Evolutionary conservation across 2,113 vertebrate species (phyloP).

Genomic region (Heterotilapia buettikoferi): DNA sequence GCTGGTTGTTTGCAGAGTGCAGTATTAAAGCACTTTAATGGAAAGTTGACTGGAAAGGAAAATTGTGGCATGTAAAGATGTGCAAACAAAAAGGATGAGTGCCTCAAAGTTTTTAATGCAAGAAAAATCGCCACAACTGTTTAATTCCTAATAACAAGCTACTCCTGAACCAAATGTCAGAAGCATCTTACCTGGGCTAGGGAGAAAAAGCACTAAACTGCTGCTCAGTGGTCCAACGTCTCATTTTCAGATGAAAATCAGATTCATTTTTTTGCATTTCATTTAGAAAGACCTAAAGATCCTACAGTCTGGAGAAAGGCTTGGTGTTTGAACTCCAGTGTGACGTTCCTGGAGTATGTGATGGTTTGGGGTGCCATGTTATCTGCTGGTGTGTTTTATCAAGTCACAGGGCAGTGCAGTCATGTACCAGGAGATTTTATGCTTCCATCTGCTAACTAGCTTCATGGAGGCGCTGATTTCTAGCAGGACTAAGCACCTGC

Average conservation of each 20-base stretch:
- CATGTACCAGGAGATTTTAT: neutral
- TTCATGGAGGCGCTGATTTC: neutral
- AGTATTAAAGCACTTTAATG: neutral
- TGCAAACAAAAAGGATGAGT: neutral
- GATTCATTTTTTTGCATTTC: neutral
- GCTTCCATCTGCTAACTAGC: neutral
- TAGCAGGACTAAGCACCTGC: neutral
- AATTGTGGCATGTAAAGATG: neutral
- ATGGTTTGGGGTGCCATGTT: neutral
- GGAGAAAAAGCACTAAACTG: neutral
- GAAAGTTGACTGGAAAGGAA: neutral
- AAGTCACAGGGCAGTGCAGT: neutral
- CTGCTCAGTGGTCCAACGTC: fast-evolving
- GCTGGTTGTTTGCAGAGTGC: neutral
- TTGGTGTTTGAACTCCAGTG: neutral
- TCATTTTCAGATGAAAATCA: neutral
- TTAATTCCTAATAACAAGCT: neutral
- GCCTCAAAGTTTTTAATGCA: neutral
- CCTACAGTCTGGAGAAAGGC: neutral
- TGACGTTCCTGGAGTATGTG: neutral
- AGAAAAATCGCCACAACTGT: neutral
- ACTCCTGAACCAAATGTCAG: neutral
- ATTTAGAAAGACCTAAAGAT: neutral
- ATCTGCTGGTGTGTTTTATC: neutral
- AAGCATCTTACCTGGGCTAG: neutral